phyloP scores from a whole-genome alignment of 2,797 vertebrate species.

The Smutsia temminckii region DNA sequence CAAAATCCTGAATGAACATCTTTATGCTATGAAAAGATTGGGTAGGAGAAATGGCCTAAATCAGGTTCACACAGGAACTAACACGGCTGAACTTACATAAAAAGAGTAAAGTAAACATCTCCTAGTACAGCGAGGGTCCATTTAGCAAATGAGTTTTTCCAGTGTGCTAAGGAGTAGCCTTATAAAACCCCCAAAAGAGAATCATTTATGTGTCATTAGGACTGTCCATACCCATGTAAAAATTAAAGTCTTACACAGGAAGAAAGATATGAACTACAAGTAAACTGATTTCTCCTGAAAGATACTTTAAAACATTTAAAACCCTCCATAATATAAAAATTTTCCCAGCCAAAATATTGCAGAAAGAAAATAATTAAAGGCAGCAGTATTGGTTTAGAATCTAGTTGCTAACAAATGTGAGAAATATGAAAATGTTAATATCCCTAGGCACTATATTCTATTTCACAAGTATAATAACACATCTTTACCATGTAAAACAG shows the following conservation, averaged over 20 bases:
- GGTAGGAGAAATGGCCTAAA: background rate
- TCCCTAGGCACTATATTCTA: background rate
- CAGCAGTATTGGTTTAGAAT: background rate
- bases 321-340: background rate
- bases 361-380: background rate
- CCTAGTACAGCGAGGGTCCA: background rate
- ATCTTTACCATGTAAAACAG: background rate
- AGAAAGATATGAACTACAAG: background rate
- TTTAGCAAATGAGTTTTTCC: slow-evolving; percentile 42
- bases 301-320: slow-evolving; percentile 10
- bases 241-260: background rate
- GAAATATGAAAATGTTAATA: background rate
- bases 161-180: background rate
- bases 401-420: background rate
- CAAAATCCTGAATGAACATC: background rate
- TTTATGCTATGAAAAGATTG: background rate
- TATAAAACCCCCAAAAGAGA: background rate
- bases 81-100: background rate
- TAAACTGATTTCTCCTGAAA: background rate
- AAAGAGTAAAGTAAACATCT: slow-evolving; percentile 6
- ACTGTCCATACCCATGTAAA: background rate
- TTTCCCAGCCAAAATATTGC: background rate
- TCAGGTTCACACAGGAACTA: background rate
- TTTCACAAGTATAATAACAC: background rate
- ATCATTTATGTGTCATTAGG: background rate